phyloP scores from a whole-genome alignment of 2,797 vertebrate genomes.

The Gorsachius magnificus region DNA sequence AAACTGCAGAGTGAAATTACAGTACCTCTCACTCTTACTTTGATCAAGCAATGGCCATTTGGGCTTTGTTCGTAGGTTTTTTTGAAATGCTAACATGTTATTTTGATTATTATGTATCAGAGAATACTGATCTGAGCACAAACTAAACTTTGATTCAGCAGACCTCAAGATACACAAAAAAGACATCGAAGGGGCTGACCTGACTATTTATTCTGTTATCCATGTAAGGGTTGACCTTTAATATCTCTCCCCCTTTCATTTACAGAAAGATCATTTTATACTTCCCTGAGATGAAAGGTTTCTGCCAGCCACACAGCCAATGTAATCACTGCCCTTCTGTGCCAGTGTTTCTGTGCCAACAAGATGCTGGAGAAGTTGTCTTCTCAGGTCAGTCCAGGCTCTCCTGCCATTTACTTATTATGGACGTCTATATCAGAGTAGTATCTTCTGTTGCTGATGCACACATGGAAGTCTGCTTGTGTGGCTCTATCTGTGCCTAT shows the following conservation, averaged over 20 bases:
- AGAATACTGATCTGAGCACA: background rate
- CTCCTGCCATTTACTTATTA: background rate
- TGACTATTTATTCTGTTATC: background rate
- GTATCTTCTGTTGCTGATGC: background rate
- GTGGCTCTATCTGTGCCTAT: background rate
- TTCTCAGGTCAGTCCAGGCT: background rate
- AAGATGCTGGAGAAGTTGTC: background rate
- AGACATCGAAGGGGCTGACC: background rate
- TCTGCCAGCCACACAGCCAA: background rate
- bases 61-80: background rate
- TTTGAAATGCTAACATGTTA: background rate
- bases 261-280: background rate
- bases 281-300: background rate
- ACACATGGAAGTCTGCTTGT: background rate
- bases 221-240: background rate
- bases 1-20: background rate
- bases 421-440: background rate
- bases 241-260: background rate
- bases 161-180: background rate
- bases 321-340: background rate
- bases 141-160: background rate
- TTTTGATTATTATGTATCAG: background rate
- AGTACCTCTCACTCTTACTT: background rate
- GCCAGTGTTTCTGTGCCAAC: background rate
- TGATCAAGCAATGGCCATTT: background rate